Conservation (phyloP, 1,140 invertebrate species). For the Drosophila takahashii region DNA sequence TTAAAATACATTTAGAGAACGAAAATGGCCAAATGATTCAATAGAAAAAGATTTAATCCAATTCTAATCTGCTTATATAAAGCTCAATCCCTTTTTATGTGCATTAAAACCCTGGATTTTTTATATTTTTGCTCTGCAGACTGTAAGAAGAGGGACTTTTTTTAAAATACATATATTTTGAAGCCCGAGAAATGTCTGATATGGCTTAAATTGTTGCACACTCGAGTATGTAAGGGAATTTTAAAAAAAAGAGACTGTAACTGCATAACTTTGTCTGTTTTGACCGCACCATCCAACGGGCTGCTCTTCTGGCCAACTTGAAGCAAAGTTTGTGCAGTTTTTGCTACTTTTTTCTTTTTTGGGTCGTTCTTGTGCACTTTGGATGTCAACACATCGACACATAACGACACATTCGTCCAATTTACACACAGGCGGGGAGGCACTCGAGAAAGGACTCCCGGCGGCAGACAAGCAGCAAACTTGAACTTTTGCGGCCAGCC, state of each 20-base stretch:
- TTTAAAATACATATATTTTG: not conserved
- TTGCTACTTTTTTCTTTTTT: constrained; percentile 1
- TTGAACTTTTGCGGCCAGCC: constrained; percentile 77
- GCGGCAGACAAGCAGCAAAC: constrained; percentile 74
- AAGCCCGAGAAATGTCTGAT: not conserved
- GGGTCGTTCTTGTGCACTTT: constrained; percentile 61
- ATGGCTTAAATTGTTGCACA: constrained; percentile 10
- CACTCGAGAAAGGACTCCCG: constrained; percentile 60
- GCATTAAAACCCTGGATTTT: not conserved
- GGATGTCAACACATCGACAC: constrained; percentile 80
- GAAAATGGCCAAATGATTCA: not conserved
- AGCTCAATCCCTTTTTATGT: not conserved
- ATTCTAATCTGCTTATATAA: not conserved
- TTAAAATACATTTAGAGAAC: no score
- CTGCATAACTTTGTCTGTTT: constrained; percentile 32
- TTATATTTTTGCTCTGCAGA: not conserved
- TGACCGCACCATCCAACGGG: constrained; percentile 30
- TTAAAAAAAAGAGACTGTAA: constrained; percentile 15
- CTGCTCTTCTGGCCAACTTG: constrained; percentile 49
- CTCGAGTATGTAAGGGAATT: constrained; percentile 5
- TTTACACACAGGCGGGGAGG: constrained; percentile 67
- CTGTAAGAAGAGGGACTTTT: not conserved
- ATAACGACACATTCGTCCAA: constrained; percentile 80
- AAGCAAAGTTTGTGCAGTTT: constrained; percentile 49
- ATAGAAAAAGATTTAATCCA: not conserved